Evolutionary conservation across 2,113 vertebrate species (phyloP).

Genomic region (Atherinomorus stipes): DNA sequence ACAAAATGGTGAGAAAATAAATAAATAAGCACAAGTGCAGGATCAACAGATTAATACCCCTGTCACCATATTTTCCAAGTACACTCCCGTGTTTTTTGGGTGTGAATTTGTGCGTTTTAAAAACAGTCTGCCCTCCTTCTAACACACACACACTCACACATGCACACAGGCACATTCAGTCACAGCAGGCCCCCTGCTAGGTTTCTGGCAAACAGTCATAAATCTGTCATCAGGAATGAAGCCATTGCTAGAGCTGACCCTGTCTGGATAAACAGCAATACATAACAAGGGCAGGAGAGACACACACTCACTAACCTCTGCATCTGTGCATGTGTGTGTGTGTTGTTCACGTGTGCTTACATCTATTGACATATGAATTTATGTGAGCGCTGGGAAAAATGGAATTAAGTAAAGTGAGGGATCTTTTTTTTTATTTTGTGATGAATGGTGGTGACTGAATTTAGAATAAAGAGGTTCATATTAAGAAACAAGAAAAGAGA

Average conservation of each 20-base stretch:
- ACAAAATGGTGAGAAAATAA: constrained; percentile 63
- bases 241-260: constrained; percentile 79
- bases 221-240: constrained; percentile 84
- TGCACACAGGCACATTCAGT: constrained; percentile 24
- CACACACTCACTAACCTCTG: constrained; percentile 80
- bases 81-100: constrained; percentile 76
- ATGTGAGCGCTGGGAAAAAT: background rate
- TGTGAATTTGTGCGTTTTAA: constrained; percentile 72
- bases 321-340: constrained; percentile 18
- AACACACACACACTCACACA: constrained; percentile 26
- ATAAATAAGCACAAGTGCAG: constrained; percentile 70
- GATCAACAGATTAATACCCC: constrained; percentile 68
- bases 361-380: constrained; percentile 7
- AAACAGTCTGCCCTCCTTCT: constrained; percentile 77
- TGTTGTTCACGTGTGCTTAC: constrained; percentile 25
- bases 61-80: constrained; percentile 66
- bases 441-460: background rate
- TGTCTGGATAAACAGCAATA: constrained; percentile 83
- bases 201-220: constrained; percentile 83
- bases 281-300: constrained; percentile 77
- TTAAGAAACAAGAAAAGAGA: constrained; percentile 8
- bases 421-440: background rate
- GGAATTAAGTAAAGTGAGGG: background rate
- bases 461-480: constrained; percentile 2
- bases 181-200: constrained; percentile 76